Percentiles rank a stretch among this genome's conserved stretches.
These are phyloP conservation scores for Hypsopygia costalis DNA, from an alignment of 2,888 invertebrate genomes.

Conservation along the genomic window DNA sequence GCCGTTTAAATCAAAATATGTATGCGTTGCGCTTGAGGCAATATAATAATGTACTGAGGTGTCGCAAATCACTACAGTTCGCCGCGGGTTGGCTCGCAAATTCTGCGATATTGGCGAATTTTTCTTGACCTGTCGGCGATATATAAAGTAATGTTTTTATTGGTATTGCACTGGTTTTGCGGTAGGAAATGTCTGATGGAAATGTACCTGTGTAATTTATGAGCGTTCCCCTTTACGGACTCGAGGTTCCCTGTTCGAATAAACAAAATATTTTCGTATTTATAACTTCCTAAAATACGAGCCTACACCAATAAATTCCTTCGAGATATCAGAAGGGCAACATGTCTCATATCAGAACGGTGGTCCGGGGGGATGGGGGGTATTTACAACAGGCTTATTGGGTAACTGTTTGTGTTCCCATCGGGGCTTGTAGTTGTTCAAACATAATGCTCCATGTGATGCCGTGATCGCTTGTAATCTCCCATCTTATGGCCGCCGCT, in stretches of 20 bases:
- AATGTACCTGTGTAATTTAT: conserved; percentile 14
- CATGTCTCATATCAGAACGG: conserved; percentile 35
- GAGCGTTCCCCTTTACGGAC: conserved; percentile 20
- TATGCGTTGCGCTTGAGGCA: conserved; percentile 34
- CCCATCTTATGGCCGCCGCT: conserved; percentile 35
- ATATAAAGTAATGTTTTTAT: conserved; percentile 22
- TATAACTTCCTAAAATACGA: conserved; percentile 40
- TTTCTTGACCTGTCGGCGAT: conserved; percentile 13
- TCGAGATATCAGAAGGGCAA: conserved; percentile 47
- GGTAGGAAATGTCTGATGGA: conserved; percentile 22
- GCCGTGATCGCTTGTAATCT: conserved; percentile 37
- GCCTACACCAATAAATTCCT: conserved; percentile 33
- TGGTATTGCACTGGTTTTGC: conserved; percentile 28
- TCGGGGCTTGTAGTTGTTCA: conserved; percentile 33
- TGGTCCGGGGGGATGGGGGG: too few species aligned
- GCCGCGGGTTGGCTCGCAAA: conserved; percentile 9
- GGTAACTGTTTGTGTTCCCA: conserved; percentile 56
- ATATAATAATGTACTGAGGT: conserved; percentile 36
- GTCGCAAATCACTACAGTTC: conserved; percentile 43
- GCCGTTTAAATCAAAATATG: conserved; percentile 64
- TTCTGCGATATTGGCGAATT: conserved; percentile 20
- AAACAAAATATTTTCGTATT: conserved; percentile 23
- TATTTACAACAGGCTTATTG: conserved; percentile 51
- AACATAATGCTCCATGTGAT: conserved; percentile 30
- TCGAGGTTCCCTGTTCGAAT: conserved; percentile 19